These are phyloP conservation scores for Junco hyemalis DNA, from an alignment of 2,113 vertebrate genomes.

Conservation along the genomic window DNA sequence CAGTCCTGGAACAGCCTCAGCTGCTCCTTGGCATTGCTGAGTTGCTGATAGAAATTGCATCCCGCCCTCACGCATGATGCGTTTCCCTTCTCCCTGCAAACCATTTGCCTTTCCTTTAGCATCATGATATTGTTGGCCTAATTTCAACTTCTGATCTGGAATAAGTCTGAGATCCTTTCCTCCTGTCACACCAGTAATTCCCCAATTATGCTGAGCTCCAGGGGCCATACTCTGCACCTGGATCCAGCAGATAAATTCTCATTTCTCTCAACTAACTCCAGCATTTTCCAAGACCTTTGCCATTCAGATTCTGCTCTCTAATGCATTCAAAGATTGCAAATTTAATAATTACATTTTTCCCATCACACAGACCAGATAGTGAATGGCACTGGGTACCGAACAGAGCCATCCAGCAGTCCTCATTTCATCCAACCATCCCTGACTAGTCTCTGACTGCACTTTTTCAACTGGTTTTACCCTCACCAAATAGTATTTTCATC, in stretches of 20 bases:
- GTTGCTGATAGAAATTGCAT: not conserved
- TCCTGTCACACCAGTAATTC: not conserved
- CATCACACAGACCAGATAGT: no score
- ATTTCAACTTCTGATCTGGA: not conserved
- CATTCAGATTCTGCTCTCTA: not conserved
- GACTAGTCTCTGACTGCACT: not conserved
- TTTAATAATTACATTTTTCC: not conserved
- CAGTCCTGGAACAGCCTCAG: not conserved
- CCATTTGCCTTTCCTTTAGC: not conserved
- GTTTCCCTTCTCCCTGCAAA: not conserved
- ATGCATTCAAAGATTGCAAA: not conserved
- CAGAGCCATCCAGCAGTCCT: not conserved
- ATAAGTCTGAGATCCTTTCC: not conserved
- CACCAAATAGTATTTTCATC: constrained; percentile 51
- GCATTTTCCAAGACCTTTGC: not conserved
- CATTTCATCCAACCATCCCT: not conserved
- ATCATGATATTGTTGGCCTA: not conserved
- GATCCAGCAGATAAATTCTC: not conserved
- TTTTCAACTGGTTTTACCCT: constrained; percentile 33
- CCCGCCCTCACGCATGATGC: not conserved
- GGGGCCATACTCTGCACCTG: not conserved
- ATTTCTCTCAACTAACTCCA: not conserved
- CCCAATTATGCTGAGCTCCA: not conserved
- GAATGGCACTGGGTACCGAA: not conserved
- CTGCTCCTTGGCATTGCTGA: not conserved